These are phyloP conservation scores for Orientallactaga sibirica DNA, from an alignment of 2,797 vertebrate genomes.

Conservation along the genomic window DNA sequence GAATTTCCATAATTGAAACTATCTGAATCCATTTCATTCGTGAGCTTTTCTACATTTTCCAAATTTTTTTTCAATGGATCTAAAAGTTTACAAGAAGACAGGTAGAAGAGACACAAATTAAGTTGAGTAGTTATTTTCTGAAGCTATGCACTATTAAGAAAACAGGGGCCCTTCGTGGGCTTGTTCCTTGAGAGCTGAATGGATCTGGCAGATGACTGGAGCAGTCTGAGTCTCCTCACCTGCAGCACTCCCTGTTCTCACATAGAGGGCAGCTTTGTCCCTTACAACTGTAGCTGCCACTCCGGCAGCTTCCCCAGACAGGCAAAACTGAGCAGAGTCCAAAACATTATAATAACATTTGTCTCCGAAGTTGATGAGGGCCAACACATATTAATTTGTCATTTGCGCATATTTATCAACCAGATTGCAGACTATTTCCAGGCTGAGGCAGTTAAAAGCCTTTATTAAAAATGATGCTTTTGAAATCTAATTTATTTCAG, in stretches of 20 bases:
- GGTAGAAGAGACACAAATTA: slow-evolving; percentile 30
- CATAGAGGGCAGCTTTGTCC: slow-evolving; percentile 82
- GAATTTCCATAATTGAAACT: background rate
- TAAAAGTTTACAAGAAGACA: background rate
- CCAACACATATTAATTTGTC: slow-evolving; percentile 87
- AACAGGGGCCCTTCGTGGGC: background rate
- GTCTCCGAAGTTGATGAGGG: slow-evolving; percentile 82
- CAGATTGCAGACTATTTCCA: slow-evolving; percentile 84
- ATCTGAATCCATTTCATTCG: background rate
- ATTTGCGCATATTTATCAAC: slow-evolving; percentile 86
- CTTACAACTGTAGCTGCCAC: slow-evolving; percentile 54
- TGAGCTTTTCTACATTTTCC: slow-evolving; percentile 4
- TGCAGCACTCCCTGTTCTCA: slow-evolving; percentile 70
- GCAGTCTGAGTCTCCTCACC: background rate
- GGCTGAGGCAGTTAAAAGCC: slow-evolving; percentile 80
- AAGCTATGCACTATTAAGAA: slow-evolving; percentile 17
- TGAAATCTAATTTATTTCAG: slow-evolving; percentile 78
- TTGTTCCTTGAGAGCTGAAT: slow-evolving; percentile 52
- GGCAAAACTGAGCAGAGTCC: slow-evolving; percentile 82
- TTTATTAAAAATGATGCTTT: slow-evolving; percentile 82
- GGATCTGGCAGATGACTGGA: slow-evolving; percentile 66
- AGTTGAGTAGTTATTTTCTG: slow-evolving; percentile 25
- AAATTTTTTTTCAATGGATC: background rate
- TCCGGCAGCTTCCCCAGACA: slow-evolving; percentile 74
- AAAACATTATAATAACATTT: slow-evolving; percentile 86